These are phyloP conservation scores for Drosophila paranaensis DNA, from an alignment of 2,888 invertebrate genomes.

Conservation along the genomic window DNA sequence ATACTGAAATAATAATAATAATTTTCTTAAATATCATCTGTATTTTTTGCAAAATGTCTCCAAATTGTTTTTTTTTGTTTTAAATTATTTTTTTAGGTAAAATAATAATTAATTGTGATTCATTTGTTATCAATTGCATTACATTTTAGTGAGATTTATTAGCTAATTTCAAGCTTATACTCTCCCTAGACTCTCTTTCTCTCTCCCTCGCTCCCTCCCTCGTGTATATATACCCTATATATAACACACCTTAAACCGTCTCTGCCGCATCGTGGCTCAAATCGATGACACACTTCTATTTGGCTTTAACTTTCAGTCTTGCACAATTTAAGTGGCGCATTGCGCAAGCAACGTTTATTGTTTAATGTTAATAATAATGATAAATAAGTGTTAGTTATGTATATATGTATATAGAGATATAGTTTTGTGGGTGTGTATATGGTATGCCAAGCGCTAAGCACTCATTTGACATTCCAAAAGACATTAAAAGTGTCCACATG, in stretches of 20 bases:
- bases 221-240: neutral
- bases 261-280: conserved; percentile 3
- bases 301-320: conserved; percentile 49
- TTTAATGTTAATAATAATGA: conserved; percentile 6
- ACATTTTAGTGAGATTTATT: neutral
- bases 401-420: conserved; percentile 7
- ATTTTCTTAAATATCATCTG: no score
- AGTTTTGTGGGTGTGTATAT: neutral
- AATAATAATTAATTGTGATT: no score
- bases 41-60: no score
- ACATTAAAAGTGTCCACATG: conserved; percentile 58
- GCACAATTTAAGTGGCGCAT: conserved; percentile 35
- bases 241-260: conserved; percentile 30
- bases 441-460: conserved; percentile 8
- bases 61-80: no score
- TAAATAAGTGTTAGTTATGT: conserved; percentile 21
- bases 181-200: neutral
- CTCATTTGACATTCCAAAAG: conserved; percentile 39
- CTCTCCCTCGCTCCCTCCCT: no score
- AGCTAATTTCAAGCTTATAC: neutral
- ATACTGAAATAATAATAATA: no score
- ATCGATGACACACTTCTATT: conserved; percentile 45
- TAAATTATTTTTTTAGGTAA: no score
- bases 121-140: no score
- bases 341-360: conserved; percentile 40